phyloP scores from a whole-genome alignment of 2,888 invertebrate genomes.

The Trissolcus brochymenae region DNA sequence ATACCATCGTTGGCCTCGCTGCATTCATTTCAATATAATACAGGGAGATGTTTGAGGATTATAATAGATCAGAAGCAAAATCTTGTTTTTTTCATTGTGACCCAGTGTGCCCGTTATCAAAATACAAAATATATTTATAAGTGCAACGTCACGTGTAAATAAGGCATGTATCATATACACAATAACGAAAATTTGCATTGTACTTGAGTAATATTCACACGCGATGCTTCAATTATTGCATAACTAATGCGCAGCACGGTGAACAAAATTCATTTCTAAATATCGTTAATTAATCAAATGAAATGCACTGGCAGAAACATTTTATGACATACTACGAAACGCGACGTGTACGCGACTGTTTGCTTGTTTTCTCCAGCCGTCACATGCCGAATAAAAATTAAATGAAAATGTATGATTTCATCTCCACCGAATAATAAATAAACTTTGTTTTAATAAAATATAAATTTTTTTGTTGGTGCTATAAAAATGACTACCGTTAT shows the following conservation, averaged over 20 bases:
- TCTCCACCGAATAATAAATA: not conserved
- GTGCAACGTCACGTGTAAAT: constrained; percentile 4
- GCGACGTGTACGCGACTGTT: too few relatives aligned
- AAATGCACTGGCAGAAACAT: too few relatives aligned
- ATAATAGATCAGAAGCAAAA: too few relatives aligned
- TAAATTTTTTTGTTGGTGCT: constrained; percentile 24
- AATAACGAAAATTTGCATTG: constrained; percentile 10
- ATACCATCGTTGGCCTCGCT: too few relatives aligned
- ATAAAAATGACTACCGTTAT: constrained; percentile 43
- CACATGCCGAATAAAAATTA: too few relatives aligned
- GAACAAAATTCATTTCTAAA: not conserved
- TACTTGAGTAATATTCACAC: constrained; percentile 13
- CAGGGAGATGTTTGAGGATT: too few relatives aligned
- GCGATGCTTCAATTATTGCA: constrained; percentile 14
- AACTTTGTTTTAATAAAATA: constrained; percentile 32
- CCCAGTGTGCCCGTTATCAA: not conserved
- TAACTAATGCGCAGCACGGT: not conserved
- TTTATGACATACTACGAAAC: too few relatives aligned
- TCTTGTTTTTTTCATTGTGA: too few relatives aligned
- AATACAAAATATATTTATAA: constrained; percentile 5
- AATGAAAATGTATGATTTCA: not conserved
- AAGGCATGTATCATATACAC: constrained; percentile 6
- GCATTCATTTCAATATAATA: too few relatives aligned
- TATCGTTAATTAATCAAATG: constrained; percentile 1
- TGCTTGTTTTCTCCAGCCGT: too few relatives aligned